Evolutionary conservation across 2,797 vertebrate genomes (phyloP), one percentile per base, ranked within the genome.

Genomic region (Microctenopoma steveboyesi): DNA sequence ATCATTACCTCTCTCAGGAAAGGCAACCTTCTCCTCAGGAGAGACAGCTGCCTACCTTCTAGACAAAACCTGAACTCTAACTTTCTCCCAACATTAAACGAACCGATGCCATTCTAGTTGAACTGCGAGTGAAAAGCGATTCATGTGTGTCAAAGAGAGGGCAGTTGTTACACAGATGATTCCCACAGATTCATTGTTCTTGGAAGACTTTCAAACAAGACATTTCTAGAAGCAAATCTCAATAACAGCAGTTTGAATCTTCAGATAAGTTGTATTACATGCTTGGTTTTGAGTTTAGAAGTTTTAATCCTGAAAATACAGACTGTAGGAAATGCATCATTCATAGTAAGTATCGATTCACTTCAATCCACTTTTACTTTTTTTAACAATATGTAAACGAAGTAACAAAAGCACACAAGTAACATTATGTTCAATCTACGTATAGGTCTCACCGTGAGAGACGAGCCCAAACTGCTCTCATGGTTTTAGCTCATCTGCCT

Each of bases 131-230:
- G 72, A 68, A 78, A 76, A 40, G 64, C n/a, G 73, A 73, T 79
- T 77, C 60, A 61, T 79, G 70, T 82, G 79, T 85, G 83, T 91
- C 81, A 89, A 76, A 33, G 30, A 33, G 30, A 89, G 86, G 87
- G 72, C 82, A 86, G 69, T 81, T 77, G 49, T 67, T 67, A 66
- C 68, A 56, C 42, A 62, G 70, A 83, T 40, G 69, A 82, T 88
- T 91, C 78, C 83, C 82, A 83, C 78, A 76, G 83, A 80, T 81
- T 84, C 33, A 80, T 82, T 90, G 88, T 88, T 92, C 88, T 85
- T 79, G 64, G 73, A 80, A 72, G 82, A 82, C 86, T 89, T 90
- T 82, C 73, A 82, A 87, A 79, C 80, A 77, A 83, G 46, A 59
- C 64, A 83, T 91, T 85, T 89, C 88, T 66, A 81, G 70, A 83